Evolutionary conservation across 2,888 invertebrate species (phyloP).

Genomic region (Altica lythri): DNA sequence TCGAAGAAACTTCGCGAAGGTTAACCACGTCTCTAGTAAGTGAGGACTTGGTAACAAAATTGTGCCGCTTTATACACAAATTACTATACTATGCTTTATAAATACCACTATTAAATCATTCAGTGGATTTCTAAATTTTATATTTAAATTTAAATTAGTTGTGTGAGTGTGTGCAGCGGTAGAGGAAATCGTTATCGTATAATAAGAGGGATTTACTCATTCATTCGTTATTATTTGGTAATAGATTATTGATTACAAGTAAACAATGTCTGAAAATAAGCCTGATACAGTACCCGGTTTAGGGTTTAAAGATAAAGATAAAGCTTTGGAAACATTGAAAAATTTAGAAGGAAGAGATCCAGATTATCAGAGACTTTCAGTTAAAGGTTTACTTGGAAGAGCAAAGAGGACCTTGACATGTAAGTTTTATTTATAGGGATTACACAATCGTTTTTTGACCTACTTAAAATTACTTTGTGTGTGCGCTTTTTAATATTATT

Average conservation of each 20-base stretch:
- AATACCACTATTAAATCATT: constrained; percentile 3
- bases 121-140: constrained; percentile 5
- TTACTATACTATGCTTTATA: too few relatives aligned
- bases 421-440: constrained; percentile 47
- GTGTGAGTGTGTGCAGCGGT: too few relatives aligned
- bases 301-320: constrained; percentile 78
- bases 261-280: constrained; percentile 51
- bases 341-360: constrained; percentile 74
- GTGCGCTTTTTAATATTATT: background rate
- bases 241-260: background rate
- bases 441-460: background rate
- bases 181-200: constrained; percentile 7
- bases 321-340: constrained; percentile 70
- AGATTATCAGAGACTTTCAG: constrained; percentile 75
- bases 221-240: background rate
- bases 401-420: constrained; percentile 73
- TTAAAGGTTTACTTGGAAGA: constrained; percentile 71
- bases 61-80: constrained; percentile 6
- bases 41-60: constrained; percentile 2
- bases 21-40: constrained; percentile 3
- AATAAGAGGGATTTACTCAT: background rate
- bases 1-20: too few relatives aligned
- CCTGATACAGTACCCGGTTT: constrained; percentile 72
- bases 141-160: background rate
- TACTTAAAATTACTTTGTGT: background rate